These are phyloP conservation scores for Eptesicus fuscus DNA, from an alignment of 2,113 vertebrate species.

Conservation along the genomic window DNA sequence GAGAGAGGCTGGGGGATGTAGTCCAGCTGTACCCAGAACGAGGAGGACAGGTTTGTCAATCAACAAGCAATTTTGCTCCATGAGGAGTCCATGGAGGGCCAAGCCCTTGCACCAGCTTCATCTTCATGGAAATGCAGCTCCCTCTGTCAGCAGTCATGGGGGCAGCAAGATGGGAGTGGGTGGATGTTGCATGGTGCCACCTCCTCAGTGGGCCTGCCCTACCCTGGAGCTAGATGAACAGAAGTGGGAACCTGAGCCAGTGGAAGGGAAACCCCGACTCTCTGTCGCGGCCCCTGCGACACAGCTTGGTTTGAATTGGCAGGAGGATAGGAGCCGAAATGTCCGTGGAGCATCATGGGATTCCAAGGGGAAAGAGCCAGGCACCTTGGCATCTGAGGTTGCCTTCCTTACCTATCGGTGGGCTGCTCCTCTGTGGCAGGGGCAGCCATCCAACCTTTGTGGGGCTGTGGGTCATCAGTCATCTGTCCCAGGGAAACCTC, in stretches of 20 bases:
- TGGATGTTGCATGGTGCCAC: accelerated
- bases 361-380: background rate
- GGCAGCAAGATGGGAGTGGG: background rate
- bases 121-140: background rate
- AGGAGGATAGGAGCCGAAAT: background rate
- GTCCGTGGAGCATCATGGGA: accelerated
- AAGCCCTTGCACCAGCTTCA: background rate
- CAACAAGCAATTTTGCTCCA: background rate
- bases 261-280: background rate
- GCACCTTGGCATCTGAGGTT: background rate
- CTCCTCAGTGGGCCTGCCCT: background rate
- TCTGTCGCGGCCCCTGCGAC: constrained; percentile 24
- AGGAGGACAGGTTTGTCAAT: background rate
- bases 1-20: background rate
- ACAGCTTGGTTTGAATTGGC: background rate
- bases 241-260: background rate
- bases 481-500: background rate
- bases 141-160: accelerated
- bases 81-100: background rate
- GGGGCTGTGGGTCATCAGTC: background rate
- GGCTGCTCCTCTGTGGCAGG: accelerated
- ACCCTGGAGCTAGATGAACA: background rate
- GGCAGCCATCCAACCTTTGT: background rate
- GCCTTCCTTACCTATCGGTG: background rate
- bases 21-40: background rate